Evolutionary conservation across 2,113 vertebrate species (phyloP).

Genomic region (Platysteira castanea): DNA sequence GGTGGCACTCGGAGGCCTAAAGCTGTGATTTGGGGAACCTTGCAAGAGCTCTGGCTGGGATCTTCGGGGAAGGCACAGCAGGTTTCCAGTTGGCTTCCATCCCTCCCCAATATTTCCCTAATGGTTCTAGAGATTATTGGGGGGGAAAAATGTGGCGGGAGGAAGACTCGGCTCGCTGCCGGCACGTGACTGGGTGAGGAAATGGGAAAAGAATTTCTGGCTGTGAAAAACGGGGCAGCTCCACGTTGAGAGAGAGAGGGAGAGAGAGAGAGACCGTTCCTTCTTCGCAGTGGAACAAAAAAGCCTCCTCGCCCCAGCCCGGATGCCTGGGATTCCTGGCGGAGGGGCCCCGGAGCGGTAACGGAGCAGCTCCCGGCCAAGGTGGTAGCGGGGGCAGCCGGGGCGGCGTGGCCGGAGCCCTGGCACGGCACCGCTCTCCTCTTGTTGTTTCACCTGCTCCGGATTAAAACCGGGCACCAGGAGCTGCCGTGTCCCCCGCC

Average conservation of each 20-base stretch:
- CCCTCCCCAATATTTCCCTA: neutral
- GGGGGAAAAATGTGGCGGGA: neutral
- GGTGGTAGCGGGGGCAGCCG: neutral
- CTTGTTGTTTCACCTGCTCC: slow-evolving; percentile 53
- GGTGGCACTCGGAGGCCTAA: neutral
- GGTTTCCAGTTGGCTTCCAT: neutral
- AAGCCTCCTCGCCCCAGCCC: slow-evolving; percentile 61
- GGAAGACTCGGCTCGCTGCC: slow-evolving; percentile 34
- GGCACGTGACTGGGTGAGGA: slow-evolving; percentile 69
- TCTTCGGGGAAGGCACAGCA: neutral
- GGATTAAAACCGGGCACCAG: neutral
- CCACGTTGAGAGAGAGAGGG: slow-evolving; percentile 14
- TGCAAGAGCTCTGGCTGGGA: neutral
- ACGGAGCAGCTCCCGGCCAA: slow-evolving; percentile 50
- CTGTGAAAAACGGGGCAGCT: slow-evolving; percentile 68
- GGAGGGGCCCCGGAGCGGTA: slow-evolving; percentile 60
- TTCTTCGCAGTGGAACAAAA: slow-evolving; percentile 69
- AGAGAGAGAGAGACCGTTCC: slow-evolving; percentile 19
- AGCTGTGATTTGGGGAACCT: neutral
- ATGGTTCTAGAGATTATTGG: neutral
- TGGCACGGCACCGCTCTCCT: neutral
- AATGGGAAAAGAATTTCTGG: slow-evolving; percentile 76
- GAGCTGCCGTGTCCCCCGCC: neutral
- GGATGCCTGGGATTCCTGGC: slow-evolving; percentile 74
- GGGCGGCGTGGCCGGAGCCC: neutral